These are phyloP conservation scores for Dendroctonus valens DNA, from an alignment of 1,140 invertebrate genomes.

Conservation along the genomic window DNA sequence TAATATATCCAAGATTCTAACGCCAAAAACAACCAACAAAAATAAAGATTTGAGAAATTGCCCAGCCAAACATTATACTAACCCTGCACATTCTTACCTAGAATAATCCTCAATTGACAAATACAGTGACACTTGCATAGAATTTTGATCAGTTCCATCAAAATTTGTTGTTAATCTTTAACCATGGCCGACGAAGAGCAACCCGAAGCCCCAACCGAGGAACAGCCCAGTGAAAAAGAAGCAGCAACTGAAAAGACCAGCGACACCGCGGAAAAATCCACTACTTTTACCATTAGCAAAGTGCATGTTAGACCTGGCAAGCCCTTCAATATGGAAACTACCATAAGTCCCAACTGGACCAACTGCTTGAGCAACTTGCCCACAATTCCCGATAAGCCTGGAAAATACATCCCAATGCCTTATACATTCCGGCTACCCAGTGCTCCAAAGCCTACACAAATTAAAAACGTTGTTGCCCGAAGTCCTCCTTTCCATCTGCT, in stretches of 20 bases:
- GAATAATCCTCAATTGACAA: no score
- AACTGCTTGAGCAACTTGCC: constrained; percentile 36
- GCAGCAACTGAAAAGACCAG: constrained; percentile 5
- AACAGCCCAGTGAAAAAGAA: neutral
- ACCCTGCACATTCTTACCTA: no score
- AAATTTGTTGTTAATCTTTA: neutral
- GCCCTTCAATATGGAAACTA: constrained; percentile 10
- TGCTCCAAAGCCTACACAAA: constrained; percentile 28
- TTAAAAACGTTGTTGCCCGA: constrained; percentile 37
- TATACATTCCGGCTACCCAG: constrained; percentile 30
- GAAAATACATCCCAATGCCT: constrained; percentile 37
- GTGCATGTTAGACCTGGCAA: constrained; percentile 34
- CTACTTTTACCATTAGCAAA: constrained; percentile 33
- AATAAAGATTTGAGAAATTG: no score
- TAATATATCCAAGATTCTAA: no score
- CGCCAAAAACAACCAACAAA: no score
- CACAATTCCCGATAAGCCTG: constrained; percentile 26
- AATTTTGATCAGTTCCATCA: neutral
- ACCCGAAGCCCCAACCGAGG: no score
- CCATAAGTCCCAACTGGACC: constrained; percentile 3
- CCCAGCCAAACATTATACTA: no score
- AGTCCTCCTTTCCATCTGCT: constrained; percentile 46
- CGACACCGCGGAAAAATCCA: constrained; percentile 20
- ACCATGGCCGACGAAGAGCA: neutral
- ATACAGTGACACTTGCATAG: no score